Base-by-base conservation (phyloP, 2,888 invertebrate species). In the Parnassius glacialis region DNA sequence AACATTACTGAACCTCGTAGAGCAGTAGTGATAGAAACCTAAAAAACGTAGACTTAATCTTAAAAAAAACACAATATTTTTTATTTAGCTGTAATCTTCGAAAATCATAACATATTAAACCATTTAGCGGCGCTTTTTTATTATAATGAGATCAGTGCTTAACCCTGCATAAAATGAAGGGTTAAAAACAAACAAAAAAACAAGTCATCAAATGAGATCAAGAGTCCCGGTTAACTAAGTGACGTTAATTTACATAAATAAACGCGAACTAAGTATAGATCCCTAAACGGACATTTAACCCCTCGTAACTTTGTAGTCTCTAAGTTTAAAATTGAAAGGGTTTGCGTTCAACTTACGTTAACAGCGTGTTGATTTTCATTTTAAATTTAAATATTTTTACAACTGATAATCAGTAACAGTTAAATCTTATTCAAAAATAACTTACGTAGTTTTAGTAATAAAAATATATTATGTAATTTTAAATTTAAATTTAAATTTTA, bases 231-330 rank as follows among this genome's bases (percentile, higher is more conserved):
- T 69, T 66, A 68, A 65, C 67, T 75, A 76, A 81, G 80, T 75
- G 76, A 74, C 66, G 78, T 79, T 78, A 75, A 81, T 87, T 80
- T 84, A 74, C 84, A 83, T 85, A 85, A 84, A 84, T 83, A 85
- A 83, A 87, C 89, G 87, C 84, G 85, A 90, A 89, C 82, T 88
- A 88, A 88, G 72, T 84, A 87, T 86, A 84, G 81, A 70, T 72
- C 69, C 64, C 70, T 81, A 81, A 87, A 81, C 71, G 72, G 12
- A 68, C 67, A 68, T 70, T 84, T 80, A 86, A 81, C 81, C 80
- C 80, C 81, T 81, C 53, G 45, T 56, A 60, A 43, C 44, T 54
- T 57, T 53, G 43, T 68, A 68, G 69, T 69, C 65, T 65, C 64
- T 65, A 67, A 64, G 68, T 59, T 42, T 13, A 9, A 48, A 16